Base-by-base conservation (phyloP, 2,797 vertebrate species). In the Cryptoblepharus egeriae region DNA sequence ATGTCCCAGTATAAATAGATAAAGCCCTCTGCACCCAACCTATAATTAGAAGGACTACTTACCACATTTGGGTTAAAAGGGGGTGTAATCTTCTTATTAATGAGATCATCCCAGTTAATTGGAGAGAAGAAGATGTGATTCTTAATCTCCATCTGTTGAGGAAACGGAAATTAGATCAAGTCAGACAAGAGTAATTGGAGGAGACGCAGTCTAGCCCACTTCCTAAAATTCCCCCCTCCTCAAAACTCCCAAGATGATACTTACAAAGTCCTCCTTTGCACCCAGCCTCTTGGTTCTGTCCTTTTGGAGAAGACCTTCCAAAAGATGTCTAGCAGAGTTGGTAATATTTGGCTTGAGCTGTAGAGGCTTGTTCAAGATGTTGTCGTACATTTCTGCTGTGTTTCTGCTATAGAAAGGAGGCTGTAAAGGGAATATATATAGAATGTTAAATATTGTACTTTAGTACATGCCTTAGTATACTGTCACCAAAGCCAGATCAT, bases 51-150 rank as follows among this genome's bases (percentile, higher is more conserved):
- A 88, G 55, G 15, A 49, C 88, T 91, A 96, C 97, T 1, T 96
- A 99, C 99, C 97, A 99, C 99, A 77, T 99, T 99, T 87, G 99
- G 99, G 96, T 99, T 99, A 95, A 99, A 99, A 85, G 99, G 99
- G 57, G 99, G 98, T 26, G 97, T 99, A 94, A 99, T 98, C 95
- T 98, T 99, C 97, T 99, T 99, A 93, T 97, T 97, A 88, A 98
- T 99, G 90, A 99, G 97, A 91, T 99, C 99, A 85, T 99, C 98
- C 99, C 99, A 99, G 97, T 99, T 99, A 94, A 99, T 99, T 75
- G 98, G 96, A 26, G 98, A 98, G 95, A 99, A 99, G 96, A 99
- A 99, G 87, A 99, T 91, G 90, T 99, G 99, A 95, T 95, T 98
- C 96, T 98, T 99, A 92, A 99, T 98, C 96, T 99, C 99, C 94